phyloP scores from a whole-genome alignment of 2,797 vertebrate genomes.

The Cuniculus paca region DNA sequence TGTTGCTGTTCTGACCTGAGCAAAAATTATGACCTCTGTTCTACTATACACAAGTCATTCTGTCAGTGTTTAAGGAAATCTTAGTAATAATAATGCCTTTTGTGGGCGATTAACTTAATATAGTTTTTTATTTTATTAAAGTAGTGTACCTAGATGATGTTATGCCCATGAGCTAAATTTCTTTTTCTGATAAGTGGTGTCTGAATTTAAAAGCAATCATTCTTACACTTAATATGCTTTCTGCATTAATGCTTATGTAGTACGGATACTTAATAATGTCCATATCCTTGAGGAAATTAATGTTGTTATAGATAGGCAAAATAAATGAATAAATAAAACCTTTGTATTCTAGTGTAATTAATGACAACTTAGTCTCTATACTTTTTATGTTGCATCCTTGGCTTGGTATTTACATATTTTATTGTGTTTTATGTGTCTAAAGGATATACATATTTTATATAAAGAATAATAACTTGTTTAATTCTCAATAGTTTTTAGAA shows the following conservation, averaged over 20 bases:
- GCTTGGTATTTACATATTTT: conserved; percentile 53
- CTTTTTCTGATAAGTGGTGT: not conserved
- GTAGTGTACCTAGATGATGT: not conserved
- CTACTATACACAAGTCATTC: not conserved
- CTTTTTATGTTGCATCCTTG: conserved; percentile 4
- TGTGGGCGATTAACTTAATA: conserved; percentile 53
- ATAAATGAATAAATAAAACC: conserved; percentile 1
- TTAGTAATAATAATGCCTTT: conserved; percentile 23
- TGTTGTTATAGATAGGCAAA: conserved; percentile 18
- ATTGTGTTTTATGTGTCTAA: not conserved
- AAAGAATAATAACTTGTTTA: conserved; percentile 31
- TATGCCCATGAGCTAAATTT: not conserved
- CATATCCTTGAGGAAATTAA: conserved; percentile 29
- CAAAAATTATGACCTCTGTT: not conserved
- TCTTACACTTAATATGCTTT: not conserved
- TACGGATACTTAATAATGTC: not conserved
- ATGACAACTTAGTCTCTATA: not conserved
- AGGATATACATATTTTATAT: conserved; percentile 17
- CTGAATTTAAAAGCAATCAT: conserved; percentile 40
- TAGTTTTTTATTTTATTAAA: conserved; percentile 26
- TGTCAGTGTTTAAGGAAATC: conserved; percentile 51
- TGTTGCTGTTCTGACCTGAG: conserved; percentile 19
- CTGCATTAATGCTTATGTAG: not conserved
- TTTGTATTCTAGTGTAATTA: conserved; percentile 32
- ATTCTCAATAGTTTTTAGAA: conserved; percentile 28